These are phyloP conservation scores for Hypsibius dujardini DNA, from an alignment of 1,140 invertebrate species.

Conservation along the genomic window DNA sequence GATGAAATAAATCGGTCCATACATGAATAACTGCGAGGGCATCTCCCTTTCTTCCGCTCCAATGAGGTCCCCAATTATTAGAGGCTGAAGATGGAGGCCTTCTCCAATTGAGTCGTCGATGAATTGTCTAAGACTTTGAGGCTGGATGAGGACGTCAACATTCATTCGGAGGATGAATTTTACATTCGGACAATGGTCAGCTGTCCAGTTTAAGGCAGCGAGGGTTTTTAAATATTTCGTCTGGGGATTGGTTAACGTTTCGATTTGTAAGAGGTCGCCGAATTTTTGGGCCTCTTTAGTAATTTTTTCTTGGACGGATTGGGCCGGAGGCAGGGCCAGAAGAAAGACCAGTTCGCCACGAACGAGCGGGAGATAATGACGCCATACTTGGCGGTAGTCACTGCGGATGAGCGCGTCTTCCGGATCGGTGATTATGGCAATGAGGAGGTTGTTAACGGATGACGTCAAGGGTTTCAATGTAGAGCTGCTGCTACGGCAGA, in stretches of 20 bases:
- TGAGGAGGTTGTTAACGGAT: neutral
- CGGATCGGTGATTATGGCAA: conserved; percentile 3
- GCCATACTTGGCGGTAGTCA: conserved; percentile 4
- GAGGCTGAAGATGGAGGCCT: neutral
- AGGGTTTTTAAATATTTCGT: neutral
- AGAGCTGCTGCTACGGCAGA: no score
- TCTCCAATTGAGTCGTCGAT: neutral
- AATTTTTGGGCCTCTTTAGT: neutral
- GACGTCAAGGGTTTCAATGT: no score
- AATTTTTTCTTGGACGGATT: neutral
- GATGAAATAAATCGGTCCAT: neutral
- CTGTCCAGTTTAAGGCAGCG: neutral
- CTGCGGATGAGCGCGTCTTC: neutral
- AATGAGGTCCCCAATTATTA: neutral
- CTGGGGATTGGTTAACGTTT: neutral
- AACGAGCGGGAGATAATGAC: neutral
- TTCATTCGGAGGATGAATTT: conserved; percentile 10
- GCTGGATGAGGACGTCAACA: neutral
- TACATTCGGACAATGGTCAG: neutral
- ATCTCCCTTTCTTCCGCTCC: neutral
- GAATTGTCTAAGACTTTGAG: neutral
- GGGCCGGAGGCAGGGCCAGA: neutral
- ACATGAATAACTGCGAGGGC: neutral
- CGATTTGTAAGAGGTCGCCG: neutral
- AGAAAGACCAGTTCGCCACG: conserved; percentile 2